phyloP scores from a whole-genome alignment of 2,888 invertebrate species.

The Boloria euphrosyne region DNA sequence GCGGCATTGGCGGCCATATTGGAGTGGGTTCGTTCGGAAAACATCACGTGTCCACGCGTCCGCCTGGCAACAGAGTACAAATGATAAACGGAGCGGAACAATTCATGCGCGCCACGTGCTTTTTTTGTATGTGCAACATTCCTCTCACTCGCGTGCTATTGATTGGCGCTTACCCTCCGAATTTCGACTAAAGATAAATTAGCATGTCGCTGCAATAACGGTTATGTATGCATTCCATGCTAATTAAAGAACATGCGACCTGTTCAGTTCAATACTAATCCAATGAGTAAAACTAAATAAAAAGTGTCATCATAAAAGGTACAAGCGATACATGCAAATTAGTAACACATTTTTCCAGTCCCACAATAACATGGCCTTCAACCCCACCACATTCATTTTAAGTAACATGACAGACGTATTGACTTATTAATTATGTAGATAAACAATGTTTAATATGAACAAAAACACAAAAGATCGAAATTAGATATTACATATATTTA shows the following conservation, averaged over 20 bases:
- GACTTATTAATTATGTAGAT: no score
- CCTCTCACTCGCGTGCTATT: constrained; percentile 58
- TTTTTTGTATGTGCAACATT: constrained; percentile 75
- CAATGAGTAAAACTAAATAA: no score
- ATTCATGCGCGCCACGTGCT: constrained; percentile 72
- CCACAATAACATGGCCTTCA: no score
- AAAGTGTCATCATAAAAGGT: no score
- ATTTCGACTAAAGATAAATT: constrained; percentile 31
- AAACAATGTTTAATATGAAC: no score
- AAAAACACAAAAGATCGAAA: no score
- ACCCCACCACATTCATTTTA: no score
- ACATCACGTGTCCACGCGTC: constrained; percentile 75
- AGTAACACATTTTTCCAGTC: no score
- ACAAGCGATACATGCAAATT: no score
- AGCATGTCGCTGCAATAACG: constrained; percentile 13
- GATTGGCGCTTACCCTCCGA: constrained; percentile 50
- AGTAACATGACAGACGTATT: no score
- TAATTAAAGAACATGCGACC: not conserved
- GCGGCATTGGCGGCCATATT: constrained; percentile 75
- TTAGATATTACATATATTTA: no score
- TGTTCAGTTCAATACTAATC: no score
- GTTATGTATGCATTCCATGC: not conserved
- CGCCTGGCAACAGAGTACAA: constrained; percentile 74
- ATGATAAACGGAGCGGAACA: constrained; percentile 75
- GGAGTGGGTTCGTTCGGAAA: constrained; percentile 68